Conservation (phyloP, 1,140 invertebrate species). For the Phymorhynchus buccinoides region DNA sequence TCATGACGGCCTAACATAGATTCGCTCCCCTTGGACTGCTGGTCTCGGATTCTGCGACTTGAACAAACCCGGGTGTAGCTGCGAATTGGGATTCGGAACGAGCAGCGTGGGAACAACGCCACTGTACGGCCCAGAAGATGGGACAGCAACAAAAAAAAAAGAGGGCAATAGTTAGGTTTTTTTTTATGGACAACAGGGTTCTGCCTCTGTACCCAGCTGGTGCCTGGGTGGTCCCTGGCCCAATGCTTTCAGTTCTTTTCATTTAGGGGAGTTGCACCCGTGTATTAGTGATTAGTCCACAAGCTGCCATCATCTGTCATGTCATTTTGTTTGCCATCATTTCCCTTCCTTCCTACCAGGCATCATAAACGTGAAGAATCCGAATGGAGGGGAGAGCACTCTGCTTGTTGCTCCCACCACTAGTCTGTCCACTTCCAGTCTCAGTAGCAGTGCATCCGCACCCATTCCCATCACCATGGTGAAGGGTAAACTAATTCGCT, state of each 20-base stretch:
- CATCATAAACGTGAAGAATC: slow-evolving; percentile 39
- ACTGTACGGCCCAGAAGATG: too few species aligned
- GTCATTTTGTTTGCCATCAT: not conserved
- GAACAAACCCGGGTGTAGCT: too few species aligned
- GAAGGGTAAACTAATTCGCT: slow-evolving; percentile 37
- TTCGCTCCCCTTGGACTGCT: too few species aligned
- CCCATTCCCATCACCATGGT: slow-evolving; percentile 40
- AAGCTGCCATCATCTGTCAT: not conserved
- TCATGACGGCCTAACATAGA: too few species aligned
- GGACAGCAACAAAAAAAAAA: too few species aligned
- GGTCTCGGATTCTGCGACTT: too few species aligned
- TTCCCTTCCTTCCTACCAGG: not conserved
- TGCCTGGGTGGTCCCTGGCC: too few species aligned
- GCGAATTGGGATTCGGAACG: too few species aligned
- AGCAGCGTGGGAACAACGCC: too few species aligned
- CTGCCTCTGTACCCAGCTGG: not conserved
- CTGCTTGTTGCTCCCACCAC: slow-evolving; percentile 32
- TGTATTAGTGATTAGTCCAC: not conserved
- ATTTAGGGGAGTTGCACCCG: not conserved
- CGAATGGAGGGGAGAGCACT: slow-evolving; percentile 26
- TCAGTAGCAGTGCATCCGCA: slow-evolving; percentile 15
- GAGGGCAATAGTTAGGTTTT: not conserved
- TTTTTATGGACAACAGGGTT: not conserved
- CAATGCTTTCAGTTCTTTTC: not conserved
- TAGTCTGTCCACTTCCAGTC: slow-evolving; percentile 28